Conservation (phyloP, 2,797 vertebrate genomes). For the Mycteria americana region DNA sequence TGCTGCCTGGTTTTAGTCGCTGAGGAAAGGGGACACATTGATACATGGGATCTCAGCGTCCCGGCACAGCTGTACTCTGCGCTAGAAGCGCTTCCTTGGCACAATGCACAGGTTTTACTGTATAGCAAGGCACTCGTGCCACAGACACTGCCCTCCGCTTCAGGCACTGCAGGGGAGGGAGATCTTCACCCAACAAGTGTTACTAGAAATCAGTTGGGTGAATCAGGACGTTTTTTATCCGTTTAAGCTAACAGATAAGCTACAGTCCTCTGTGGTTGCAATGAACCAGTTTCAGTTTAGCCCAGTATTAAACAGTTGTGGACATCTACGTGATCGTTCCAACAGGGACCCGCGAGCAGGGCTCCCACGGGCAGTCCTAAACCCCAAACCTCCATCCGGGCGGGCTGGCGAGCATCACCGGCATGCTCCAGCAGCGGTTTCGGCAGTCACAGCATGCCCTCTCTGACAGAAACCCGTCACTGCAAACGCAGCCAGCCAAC, state of each 20-base stretch:
- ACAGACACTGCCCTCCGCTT: not conserved
- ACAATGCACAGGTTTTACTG: not conserved
- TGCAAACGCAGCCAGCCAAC: not conserved
- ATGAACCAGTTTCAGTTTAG: not conserved
- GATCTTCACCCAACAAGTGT: not conserved
- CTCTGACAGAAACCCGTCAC: not conserved
- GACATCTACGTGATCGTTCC: not conserved
- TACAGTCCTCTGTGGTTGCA: not conserved
- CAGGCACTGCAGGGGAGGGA: not conserved
- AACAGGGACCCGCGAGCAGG: fast-evolving
- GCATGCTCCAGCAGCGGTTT: not conserved
- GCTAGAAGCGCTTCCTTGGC: not conserved
- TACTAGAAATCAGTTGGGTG: not conserved
- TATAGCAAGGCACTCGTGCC: not conserved
- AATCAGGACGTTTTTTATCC: not conserved
- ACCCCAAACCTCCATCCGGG: not conserved
- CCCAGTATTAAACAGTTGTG: not conserved
- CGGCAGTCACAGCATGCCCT: not conserved
- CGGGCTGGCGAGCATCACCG: fast-evolving
- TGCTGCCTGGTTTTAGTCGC: not conserved
- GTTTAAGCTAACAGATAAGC: not conserved
- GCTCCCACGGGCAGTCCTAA: not conserved
- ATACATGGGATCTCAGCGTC: fast-evolving
- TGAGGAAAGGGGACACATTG: not conserved
- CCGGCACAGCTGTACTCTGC: not conserved